Evolutionary conservation across 2,888 invertebrate genomes (phyloP), one percentile per base, ranked within the genome.

Genomic region (Leucophora obtusa): DNA sequence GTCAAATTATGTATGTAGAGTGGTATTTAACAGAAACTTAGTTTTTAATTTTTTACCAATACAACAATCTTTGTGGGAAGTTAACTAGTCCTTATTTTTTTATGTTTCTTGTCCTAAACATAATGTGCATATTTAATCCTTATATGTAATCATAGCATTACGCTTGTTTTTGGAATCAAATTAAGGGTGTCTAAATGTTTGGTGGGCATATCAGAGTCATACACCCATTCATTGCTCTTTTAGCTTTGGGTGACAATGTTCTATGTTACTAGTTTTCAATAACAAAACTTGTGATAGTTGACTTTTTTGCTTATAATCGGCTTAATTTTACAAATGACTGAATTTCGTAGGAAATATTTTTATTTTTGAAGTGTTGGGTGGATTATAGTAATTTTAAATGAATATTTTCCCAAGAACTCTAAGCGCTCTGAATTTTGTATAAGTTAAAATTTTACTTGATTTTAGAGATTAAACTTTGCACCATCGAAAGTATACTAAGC

Each of bases 151-250:
- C 70, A 15, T 43, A 63, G 73, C 35, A 81, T 81, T 81, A 81
- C 62, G 77, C 66, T 73, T 77, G 81, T 81, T 77, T 47, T 63
- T 38, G 66, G 24, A 60, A 77, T 73, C 73, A 56, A 81, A 66
- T 81, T 77, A 81, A 77, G 81, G 81, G 81, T 81, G 81, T 58
- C 72, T 35, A 58, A 71, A 62, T 75, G 70, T 66, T 69, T 79
- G 21, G 56, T 75, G 66, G 71, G 62, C 47, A 65, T 66, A 62
- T 50, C 21, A 63, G 5, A 33, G 33, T 15, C 50, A 51, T 28
- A 33, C 51, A 33, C 51, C 28, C 7, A 21, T 7, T 5, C 14
- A 15, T 56, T 65, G 53, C 15, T 15, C 51, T 18, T 53, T 68
- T 68, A 15, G 38, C 24, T 18, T 11, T 2, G 0, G 9, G 10